phyloP scores from a whole-genome alignment of 2,888 invertebrate genomes.

The Drosophila paracracens region DNA sequence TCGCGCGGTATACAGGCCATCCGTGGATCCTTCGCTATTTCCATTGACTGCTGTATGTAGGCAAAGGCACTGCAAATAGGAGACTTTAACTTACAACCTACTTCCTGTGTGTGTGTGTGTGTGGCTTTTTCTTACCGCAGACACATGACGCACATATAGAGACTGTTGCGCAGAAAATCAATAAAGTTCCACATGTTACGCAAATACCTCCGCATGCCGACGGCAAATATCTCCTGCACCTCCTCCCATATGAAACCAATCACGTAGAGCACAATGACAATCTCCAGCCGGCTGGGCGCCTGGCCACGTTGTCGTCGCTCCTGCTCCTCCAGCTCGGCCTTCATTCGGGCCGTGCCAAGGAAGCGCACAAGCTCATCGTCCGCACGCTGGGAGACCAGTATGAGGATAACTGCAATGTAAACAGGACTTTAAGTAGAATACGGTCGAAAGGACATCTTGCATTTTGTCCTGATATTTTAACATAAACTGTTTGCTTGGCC shows the following conservation, averaged over 20 bases:
- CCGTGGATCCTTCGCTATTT: conserved; percentile 89
- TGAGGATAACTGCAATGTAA: conserved; percentile 90
- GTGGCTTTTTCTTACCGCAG: conserved; percentile 85
- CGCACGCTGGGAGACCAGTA: conserved; percentile 95
- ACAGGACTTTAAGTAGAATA: conserved; percentile 9
- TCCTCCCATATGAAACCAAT: conserved; percentile 96
- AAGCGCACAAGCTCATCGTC: conserved; percentile 91
- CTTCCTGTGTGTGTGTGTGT: not conserved
- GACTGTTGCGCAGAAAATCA: conserved; percentile 95
- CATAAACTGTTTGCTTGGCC: conserved; percentile 21
- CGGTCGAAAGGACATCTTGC: conserved; percentile 4
- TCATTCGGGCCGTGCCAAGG: conserved; percentile 90
- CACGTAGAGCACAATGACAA: conserved; percentile 93
- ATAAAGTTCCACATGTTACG: conserved; percentile 98
- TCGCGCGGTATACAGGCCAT: conserved; percentile 92
- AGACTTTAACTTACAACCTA: not conserved
- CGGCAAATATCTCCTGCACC: conserved; percentile 94
- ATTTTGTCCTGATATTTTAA: conserved; percentile 12
- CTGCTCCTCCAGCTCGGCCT: conserved; percentile 87
- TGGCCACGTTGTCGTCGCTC: conserved; percentile 92
- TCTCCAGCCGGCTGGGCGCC: conserved; percentile 93
- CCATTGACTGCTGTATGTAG: conserved; percentile 90
- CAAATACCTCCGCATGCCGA: conserved; percentile 94
- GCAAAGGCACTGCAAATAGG: conserved; percentile 87
- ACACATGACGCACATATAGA: conserved; percentile 91